Evolutionary conservation across 2,888 invertebrate species (phyloP).

Genomic region (Drosophila aldrichi): DNA sequence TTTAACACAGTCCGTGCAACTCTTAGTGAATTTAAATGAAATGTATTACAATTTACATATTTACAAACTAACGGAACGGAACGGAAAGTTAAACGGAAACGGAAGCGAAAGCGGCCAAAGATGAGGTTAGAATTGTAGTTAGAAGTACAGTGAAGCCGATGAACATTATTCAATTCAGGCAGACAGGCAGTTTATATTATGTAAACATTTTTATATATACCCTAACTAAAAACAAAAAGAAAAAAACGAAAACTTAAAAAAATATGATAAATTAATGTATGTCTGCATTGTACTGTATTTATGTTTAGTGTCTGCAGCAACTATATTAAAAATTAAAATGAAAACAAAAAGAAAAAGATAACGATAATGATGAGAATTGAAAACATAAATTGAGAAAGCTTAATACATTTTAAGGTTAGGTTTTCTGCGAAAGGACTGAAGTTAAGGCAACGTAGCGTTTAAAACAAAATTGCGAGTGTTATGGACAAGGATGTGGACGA

Average conservation of each 20-base stretch:
- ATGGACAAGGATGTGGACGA: conserved; percentile 75
- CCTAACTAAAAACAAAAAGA: conserved; percentile 16
- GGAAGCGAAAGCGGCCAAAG: conserved; percentile 57
- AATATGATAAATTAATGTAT: conserved; percentile 38
- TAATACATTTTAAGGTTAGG: conserved; percentile 79
- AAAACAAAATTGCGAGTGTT: conserved; percentile 80
- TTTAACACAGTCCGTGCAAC: conserved; percentile 76
- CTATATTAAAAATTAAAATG: conserved; percentile 28
- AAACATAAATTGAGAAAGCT: conserved; percentile 51
- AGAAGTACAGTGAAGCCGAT: conserved; percentile 45
- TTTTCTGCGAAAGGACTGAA: conserved; percentile 83
- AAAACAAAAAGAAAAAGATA: conserved; percentile 39
- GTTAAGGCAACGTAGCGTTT: conserved; percentile 83
- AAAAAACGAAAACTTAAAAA: background rate
- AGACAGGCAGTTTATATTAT: conserved; percentile 40
- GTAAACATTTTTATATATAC: conserved; percentile 53
- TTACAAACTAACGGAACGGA: conserved; percentile 56
- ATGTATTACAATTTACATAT: conserved; percentile 71
- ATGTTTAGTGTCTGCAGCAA: conserved; percentile 72
- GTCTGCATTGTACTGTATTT: conserved; percentile 67
- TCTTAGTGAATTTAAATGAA: conserved; percentile 80
- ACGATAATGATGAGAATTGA: conserved; percentile 13
- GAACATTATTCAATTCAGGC: conserved; percentile 9
- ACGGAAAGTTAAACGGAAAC: conserved; percentile 1
- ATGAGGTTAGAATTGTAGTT: conserved; percentile 69